These are phyloP conservation scores for Anguilla japonica DNA, from an alignment of 2,113 vertebrate genomes.

Conservation along the genomic window DNA sequence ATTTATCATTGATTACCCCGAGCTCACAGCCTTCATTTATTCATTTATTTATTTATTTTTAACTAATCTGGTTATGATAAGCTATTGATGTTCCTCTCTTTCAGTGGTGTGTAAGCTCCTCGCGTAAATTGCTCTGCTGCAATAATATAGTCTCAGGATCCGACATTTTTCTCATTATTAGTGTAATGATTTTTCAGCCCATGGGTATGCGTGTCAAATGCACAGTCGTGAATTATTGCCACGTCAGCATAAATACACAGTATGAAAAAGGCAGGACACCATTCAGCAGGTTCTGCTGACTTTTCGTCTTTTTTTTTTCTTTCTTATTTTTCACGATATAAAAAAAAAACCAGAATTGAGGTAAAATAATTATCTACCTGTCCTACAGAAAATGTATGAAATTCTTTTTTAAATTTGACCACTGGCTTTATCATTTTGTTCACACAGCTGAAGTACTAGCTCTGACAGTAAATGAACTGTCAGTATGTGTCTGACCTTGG, in stretches of 20 bases:
- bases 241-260: slow-evolving; percentile 58
- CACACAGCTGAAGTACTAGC: background rate
- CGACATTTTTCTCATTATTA: slow-evolving; percentile 15
- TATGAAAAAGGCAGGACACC: background rate
- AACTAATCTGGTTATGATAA: slow-evolving; percentile 19
- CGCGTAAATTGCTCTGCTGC: slow-evolving; percentile 26
- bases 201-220: slow-evolving; percentile 70
- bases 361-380: background rate
- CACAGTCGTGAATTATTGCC: slow-evolving; percentile 71
- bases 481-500: background rate
- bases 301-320: background rate
- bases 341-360: background rate
- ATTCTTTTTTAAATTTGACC: background rate
- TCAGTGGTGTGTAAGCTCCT: slow-evolving; percentile 4
- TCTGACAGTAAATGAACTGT: background rate
- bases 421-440: background rate
- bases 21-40: slow-evolving; percentile 7
- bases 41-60: too few species aligned
- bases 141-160: slow-evolving; percentile 21
- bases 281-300: background rate
- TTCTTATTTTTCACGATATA: background rate
- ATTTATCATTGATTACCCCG: slow-evolving; percentile 31
- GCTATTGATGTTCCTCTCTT: slow-evolving; percentile 5
- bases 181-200: slow-evolving; percentile 53
- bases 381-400: background rate